phyloP scores from a whole-genome alignment of 2,113 vertebrate species.

The Macquaria australasica region DNA sequence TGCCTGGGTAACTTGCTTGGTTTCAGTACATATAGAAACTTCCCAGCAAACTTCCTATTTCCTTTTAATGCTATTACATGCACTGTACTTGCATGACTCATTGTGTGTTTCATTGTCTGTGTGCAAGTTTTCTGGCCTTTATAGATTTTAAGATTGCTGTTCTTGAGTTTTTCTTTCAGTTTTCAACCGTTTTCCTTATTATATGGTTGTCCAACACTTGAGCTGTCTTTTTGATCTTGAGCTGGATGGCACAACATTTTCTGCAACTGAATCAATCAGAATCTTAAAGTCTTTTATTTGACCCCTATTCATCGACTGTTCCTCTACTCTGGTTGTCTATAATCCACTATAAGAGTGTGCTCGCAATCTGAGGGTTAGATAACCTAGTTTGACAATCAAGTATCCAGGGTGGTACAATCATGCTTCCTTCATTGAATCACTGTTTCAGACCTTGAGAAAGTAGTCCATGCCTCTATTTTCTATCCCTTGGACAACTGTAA shows the following conservation, averaged over 20 bases:
- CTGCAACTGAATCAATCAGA: neutral
- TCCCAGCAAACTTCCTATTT: constrained; percentile 33
- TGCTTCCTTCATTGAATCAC: neutral
- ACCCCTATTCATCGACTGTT: neutral
- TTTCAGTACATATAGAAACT: constrained; percentile 24
- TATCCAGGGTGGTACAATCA: neutral
- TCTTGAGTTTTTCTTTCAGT: neutral
- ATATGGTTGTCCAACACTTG: too few species aligned
- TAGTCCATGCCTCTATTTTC: neutral
- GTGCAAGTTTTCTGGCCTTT: neutral
- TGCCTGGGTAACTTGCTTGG: neutral
- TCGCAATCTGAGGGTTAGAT: neutral
- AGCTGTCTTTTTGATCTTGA: neutral
- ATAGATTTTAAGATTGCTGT: neutral
- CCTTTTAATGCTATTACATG: neutral
- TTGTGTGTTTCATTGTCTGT: constrained; percentile 10
- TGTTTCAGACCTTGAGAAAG: neutral
- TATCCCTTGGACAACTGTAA: neutral
- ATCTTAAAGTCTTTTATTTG: neutral
- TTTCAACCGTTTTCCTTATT: neutral
- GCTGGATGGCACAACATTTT: neutral
- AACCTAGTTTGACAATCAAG: neutral
- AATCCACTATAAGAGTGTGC: neutral
- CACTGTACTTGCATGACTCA: neutral
- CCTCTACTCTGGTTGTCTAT: neutral